Conservation (phyloP, 2,113 vertebrate species). For the Cnemophilus loriae region DNA sequence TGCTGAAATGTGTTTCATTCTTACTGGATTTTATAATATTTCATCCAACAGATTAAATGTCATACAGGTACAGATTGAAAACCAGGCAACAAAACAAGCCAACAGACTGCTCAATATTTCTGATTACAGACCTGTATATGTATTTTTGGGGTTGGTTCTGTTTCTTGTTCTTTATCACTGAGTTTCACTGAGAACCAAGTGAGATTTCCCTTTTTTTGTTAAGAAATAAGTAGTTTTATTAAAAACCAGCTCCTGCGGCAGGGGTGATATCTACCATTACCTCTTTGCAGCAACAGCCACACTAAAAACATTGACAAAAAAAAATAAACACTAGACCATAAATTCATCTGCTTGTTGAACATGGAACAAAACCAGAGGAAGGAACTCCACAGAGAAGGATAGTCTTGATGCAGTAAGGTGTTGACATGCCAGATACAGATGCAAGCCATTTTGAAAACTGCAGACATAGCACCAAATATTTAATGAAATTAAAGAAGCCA, state of each 20-base stretch:
- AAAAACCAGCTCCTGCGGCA: background rate
- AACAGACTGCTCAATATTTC: background rate
- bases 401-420: background rate
- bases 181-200: background rate
- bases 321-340: background rate
- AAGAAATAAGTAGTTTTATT: background rate
- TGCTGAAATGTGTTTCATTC: background rate
- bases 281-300: background rate
- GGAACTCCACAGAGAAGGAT: background rate
- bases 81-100: background rate
- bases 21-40: background rate
- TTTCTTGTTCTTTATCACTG: background rate
- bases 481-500: background rate
- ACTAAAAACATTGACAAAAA: background rate
- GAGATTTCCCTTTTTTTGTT: background rate
- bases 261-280: background rate
- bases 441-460: background rate
- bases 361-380: background rate
- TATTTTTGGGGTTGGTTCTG: background rate
- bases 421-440: background rate
- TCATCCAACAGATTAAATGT: conserved; percentile 12
- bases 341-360: background rate
- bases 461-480: background rate
- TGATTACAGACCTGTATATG: background rate
- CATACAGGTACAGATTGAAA: background rate